Conservation (phyloP, 2,797 vertebrate species). For the Oryzias sinensis region DNA sequence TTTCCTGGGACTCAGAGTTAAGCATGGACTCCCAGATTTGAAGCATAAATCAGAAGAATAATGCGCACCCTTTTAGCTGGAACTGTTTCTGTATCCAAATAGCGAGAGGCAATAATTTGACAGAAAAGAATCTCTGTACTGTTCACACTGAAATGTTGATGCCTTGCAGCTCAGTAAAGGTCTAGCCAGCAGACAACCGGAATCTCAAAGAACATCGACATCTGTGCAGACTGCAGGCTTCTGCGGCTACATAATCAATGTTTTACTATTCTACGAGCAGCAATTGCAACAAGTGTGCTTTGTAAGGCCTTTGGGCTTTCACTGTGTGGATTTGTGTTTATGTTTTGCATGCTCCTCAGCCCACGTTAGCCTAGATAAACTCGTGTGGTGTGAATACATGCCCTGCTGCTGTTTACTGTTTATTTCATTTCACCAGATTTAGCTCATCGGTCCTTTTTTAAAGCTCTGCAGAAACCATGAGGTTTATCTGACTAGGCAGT, state of each 20-base stretch:
- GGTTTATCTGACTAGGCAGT: too few relatives aligned
- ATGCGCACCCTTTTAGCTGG: not conserved
- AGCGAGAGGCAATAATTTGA: not conserved
- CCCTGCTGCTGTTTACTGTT: too few relatives aligned
- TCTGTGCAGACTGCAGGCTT: constrained; percentile 36
- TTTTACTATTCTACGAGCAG: constrained; percentile 53
- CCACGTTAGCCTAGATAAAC: not conserved
- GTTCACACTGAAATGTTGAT: constrained; percentile 14
- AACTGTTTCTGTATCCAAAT: constrained; percentile 1
- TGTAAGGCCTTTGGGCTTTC: constrained; percentile 11
- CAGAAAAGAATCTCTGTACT: constrained; percentile 7
- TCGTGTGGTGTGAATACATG: too few relatives aligned
- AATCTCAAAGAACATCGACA: constrained; percentile 50
- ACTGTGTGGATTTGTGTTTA: constrained; percentile 1
- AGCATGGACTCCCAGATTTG: too few relatives aligned
- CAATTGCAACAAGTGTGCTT: constrained; percentile 34
- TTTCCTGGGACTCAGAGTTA: too few relatives aligned
- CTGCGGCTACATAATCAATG: constrained; percentile 49
- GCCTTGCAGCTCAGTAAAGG: constrained; percentile 32
- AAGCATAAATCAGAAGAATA: too few relatives aligned
- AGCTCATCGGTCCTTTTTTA: too few relatives aligned
- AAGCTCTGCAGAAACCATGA: too few relatives aligned
- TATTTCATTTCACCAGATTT: too few relatives aligned
- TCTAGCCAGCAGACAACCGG: constrained; percentile 20
- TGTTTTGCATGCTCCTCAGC: constrained; percentile 10